A percentile compares a stretch with the other conserved stretches of the same genome.
Evolutionary conservation across 2,797 vertebrate genomes (phyloP).

Genomic region (Lepilemur ruficaudatus): DNA sequence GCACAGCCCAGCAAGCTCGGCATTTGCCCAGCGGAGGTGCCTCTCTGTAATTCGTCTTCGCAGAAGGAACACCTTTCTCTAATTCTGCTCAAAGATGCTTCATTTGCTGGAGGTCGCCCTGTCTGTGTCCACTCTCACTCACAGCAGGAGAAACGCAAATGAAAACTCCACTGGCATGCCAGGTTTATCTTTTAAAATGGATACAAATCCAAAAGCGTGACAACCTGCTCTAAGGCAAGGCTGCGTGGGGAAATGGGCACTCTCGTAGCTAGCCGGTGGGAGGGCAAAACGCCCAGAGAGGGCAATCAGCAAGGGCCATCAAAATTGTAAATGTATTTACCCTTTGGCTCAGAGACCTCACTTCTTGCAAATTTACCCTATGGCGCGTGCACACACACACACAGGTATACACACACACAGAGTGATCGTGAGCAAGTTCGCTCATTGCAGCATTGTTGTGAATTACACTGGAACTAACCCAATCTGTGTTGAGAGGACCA

Average conservation of each 20-base stretch:
- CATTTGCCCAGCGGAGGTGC: fast-evolving
- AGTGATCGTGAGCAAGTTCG: neutral
- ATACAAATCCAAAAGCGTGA: neutral
- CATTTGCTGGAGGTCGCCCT: neutral
- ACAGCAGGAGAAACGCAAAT: neutral
- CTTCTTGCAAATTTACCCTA: neutral
- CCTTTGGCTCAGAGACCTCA: neutral
- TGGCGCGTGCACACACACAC: fast-evolving
- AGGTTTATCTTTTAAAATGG: neutral
- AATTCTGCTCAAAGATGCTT: neutral
- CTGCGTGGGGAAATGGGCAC: neutral
- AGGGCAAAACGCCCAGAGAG: neutral
- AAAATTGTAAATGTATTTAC: neutral
- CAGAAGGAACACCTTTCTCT: neutral
- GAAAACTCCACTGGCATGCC: neutral
- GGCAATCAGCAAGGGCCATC: neutral
- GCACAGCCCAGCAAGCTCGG: neutral
- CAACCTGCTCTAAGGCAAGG: neutral
- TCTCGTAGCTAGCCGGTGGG: neutral
- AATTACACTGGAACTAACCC: neutral
- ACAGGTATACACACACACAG: neutral
- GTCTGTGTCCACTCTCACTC: neutral
- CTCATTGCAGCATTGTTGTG: neutral
- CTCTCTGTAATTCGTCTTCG: neutral
- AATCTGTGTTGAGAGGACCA: neutral